phyloP scores from a whole-genome alignment of 2,797 vertebrate species.

The Delichon dasypus region DNA sequence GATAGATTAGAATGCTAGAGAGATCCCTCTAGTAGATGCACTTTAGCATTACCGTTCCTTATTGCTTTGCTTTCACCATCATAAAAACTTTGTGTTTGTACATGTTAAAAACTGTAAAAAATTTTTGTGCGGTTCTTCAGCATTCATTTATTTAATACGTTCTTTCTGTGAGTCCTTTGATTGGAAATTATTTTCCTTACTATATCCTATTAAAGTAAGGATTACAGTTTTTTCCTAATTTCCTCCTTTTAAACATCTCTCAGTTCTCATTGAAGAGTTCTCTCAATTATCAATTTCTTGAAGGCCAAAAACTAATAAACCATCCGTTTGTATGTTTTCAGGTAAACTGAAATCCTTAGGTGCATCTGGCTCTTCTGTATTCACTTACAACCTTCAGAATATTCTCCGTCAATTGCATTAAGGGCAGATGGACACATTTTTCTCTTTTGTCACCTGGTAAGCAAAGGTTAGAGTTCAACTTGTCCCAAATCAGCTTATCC shows the following conservation, averaged over 20 bases:
- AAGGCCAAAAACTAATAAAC: neutral
- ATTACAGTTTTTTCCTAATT: neutral
- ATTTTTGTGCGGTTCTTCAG: neutral
- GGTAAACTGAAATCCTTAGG: neutral
- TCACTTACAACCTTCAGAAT: neutral
- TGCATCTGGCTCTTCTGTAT: neutral
- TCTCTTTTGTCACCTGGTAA: constrained; percentile 28
- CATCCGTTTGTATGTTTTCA: neutral
- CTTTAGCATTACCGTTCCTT: neutral
- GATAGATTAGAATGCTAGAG: neutral
- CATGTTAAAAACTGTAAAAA: neutral
- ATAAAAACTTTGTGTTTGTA: neutral
- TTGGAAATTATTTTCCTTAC: neutral
- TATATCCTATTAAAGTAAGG: neutral
- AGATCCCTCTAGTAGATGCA: neutral
- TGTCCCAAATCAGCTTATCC: constrained; percentile 46
- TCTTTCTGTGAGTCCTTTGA: neutral
- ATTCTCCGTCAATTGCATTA: constrained; percentile 3
- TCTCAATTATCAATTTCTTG: constrained; percentile 7
- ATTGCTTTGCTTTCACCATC: neutral
- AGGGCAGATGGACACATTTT: constrained; percentile 30
- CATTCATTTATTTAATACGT: neutral
- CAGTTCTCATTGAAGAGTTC: neutral
- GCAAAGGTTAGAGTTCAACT: constrained; percentile 32
- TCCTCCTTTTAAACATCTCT: neutral